Conservation (phyloP, 2,797 vertebrate genomes). For the Rhincodon typus region DNA sequence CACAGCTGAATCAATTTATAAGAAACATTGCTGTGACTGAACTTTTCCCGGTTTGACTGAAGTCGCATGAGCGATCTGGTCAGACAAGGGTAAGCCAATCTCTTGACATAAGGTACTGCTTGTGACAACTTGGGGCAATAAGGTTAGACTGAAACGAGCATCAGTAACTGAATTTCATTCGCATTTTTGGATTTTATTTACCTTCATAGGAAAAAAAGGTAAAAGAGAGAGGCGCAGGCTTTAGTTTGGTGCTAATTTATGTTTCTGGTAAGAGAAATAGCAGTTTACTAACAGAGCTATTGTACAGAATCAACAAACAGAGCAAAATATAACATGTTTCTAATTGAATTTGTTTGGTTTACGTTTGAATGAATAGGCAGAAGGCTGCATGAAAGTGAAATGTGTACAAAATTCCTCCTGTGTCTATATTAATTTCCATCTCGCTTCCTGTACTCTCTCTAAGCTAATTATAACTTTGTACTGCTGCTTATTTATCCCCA, state of each 20-base stretch:
- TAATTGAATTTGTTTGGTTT: not conserved
- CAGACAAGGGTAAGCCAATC: not conserved
- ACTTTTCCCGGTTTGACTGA: not conserved
- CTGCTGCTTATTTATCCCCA: slow-evolving; percentile 26
- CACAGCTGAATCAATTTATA: not conserved
- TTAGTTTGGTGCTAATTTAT: slow-evolving; percentile 13
- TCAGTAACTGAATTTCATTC: not conserved
- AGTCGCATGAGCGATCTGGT: not conserved
- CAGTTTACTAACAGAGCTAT: not conserved
- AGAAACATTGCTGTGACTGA: not conserved
- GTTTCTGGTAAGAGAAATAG: not conserved
- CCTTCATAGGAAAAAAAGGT: not conserved
- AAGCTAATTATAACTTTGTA: slow-evolving; percentile 9
- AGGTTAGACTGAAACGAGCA: not conserved
- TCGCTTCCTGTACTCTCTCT: not conserved
- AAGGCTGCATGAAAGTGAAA: not conserved
- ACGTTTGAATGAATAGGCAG: not conserved
- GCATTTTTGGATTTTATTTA: not conserved
- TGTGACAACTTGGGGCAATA: not conserved
- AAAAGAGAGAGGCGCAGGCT: not conserved
- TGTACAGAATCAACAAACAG: slow-evolving; percentile 29
- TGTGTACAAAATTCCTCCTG: not conserved
- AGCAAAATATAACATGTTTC: not conserved
- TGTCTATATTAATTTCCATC: not conserved
- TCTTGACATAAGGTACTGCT: not conserved